Evolutionary conservation across 2,797 vertebrate genomes (phyloP).

Genomic region (Falco concolor): DNA sequence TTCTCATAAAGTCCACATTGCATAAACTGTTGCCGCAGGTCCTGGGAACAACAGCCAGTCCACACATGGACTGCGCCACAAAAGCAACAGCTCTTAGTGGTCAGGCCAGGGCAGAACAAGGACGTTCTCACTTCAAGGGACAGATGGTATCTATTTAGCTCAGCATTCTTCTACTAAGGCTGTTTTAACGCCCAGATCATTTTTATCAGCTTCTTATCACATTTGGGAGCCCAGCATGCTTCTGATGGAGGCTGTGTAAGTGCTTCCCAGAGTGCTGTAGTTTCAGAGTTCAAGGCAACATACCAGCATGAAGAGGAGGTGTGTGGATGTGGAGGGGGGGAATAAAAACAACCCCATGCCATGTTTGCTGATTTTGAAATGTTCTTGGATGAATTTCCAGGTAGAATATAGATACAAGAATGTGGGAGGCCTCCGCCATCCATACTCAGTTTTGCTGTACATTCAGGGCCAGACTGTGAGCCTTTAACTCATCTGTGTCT

Average conservation of each 20-base stretch:
- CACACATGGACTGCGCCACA: background rate
- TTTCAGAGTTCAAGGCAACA: constrained; percentile 56
- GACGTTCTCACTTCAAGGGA: constrained; percentile 16
- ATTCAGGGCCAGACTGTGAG: background rate
- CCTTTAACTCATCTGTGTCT: background rate
- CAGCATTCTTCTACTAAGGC: constrained; percentile 53
- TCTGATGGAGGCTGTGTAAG: constrained; percentile 52
- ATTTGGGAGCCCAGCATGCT: constrained; percentile 49
- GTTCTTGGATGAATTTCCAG: constrained; percentile 52
- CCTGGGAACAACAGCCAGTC: constrained; percentile 61
- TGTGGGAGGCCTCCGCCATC: background rate
- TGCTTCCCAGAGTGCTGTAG: constrained; percentile 30
- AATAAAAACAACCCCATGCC: constrained; percentile 40
- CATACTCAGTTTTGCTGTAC: background rate
- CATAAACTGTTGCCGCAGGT: constrained; percentile 59
- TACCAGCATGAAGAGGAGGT: constrained; percentile 50
- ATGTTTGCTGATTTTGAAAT: constrained; percentile 58
- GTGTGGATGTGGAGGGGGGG: background rate
- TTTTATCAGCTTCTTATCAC: constrained; percentile 67
- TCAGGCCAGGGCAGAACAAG: constrained; percentile 25
- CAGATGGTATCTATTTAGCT: constrained; percentile 70
- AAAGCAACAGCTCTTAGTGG: constrained; percentile 34
- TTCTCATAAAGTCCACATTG: constrained; percentile 68
- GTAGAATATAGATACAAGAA: constrained; percentile 36
- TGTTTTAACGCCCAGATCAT: constrained; percentile 51